Base-by-base conservation (phyloP, 2,888 invertebrate species). In the Drosophila ochracea region DNA sequence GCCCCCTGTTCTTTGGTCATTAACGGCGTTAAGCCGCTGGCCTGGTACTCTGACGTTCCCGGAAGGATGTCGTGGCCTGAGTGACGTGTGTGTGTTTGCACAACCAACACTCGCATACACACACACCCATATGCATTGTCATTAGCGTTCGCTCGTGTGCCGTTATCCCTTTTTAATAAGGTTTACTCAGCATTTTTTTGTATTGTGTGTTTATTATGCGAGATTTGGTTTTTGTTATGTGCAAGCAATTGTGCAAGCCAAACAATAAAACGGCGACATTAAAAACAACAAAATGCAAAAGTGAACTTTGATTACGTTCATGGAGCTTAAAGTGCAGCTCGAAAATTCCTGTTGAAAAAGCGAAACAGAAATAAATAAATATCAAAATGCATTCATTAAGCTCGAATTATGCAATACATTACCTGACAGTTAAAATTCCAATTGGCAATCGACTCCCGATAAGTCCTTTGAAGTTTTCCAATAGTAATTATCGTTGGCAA, bases 141-240 rank as follows among this genome's bases (percentile, higher is more conserved):
- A 85, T 85, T 85, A 85, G 90, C 85, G 85, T 71, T 80, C 28
- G 73, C 85, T 76, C 89, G 82, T 80, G 77, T 65, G 75, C 82
- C 84, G 85, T 87, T 87, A 87, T 87, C 91, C 87, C 91, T 87
- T 89, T 87, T 87, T 87, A 87, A 87, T 87, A 87, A 87, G 87
- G 87, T 87, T 87, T 91, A 91, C 87, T 87, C 87, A 89, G 87
- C 87, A 91, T 74, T 89, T 87, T 83, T 70, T 80, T 61, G 39
- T 61, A 76, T 83, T 73, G 82, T 63, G 53, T 79, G 80, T 84
- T 84, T 86, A 82, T 84, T 89, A 83, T 89, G 84, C 60, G 72
- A 83, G 86, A 80, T 86, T 89, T 86, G 80, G 58, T 78, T 68
- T 82, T 75, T 82, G 69, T 82, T 75, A 67, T 82, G 72, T 61